These are phyloP conservation scores for Australoheros scitulus DNA, from an alignment of 2,113 vertebrate genomes.

Conservation along the genomic window DNA sequence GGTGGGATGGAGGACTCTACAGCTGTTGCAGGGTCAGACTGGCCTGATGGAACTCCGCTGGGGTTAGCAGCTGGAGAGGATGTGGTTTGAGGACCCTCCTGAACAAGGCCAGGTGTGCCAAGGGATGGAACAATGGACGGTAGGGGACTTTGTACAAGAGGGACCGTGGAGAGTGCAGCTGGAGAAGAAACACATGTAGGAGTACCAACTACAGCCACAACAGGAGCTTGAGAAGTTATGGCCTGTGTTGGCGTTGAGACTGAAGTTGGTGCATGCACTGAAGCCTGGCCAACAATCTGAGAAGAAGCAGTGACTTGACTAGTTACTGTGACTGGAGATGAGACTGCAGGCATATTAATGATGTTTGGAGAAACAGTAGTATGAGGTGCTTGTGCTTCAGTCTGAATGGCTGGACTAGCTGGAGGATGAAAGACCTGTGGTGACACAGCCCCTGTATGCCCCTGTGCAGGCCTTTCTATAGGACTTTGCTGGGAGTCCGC, in stretches of 20 bases:
- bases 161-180: constrained; percentile 49
- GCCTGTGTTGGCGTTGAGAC: constrained; percentile 30
- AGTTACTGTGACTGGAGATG: constrained; percentile 49
- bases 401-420: constrained; percentile 49
- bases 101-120: constrained; percentile 50
- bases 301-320: constrained; percentile 45
- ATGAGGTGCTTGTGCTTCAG: constrained; percentile 39
- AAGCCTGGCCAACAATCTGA: constrained; percentile 48
- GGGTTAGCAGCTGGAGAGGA: constrained; percentile 50
- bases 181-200: constrained; percentile 38
- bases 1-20: constrained; percentile 29
- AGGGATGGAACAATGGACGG: constrained; percentile 60
- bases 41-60: constrained; percentile 41
- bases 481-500: constrained; percentile 81
- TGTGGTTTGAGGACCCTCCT: constrained; percentile 47
- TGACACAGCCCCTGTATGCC: constrained; percentile 50
- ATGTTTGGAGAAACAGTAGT: constrained; percentile 37
- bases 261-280: constrained; percentile 38
- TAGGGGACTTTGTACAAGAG: constrained; percentile 61
- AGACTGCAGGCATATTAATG: constrained; percentile 40
- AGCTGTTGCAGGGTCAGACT: constrained; percentile 37
- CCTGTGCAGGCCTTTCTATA: constrained; percentile 78
- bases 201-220: constrained; percentile 32
- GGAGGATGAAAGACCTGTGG: constrained; percentile 51
- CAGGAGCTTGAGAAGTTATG: constrained; percentile 50